phyloP scores from a whole-genome alignment of 2,888 invertebrate species.

The Dasypogon diadema region DNA sequence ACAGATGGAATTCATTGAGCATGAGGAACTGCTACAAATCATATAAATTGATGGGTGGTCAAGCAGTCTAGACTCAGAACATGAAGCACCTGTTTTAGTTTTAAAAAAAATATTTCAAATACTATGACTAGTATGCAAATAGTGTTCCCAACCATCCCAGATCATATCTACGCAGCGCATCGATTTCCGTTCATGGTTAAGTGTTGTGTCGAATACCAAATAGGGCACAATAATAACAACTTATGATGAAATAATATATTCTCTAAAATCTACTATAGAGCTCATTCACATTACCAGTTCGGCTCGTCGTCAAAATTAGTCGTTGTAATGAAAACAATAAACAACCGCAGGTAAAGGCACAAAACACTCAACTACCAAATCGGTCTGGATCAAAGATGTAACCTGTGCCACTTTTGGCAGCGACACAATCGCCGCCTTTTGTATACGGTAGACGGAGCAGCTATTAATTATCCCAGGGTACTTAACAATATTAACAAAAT shows the following conservation, averaged over 20 bases:
- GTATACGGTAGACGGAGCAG: background rate
- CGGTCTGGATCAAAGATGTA: background rate
- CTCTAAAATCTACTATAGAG: background rate
- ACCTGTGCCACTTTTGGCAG: slow-evolving; percentile 1
- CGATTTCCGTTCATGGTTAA: slow-evolving; percentile 10
- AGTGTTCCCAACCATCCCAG: no score
- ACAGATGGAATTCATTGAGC: no score
- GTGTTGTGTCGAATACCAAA: slow-evolving; percentile 14
- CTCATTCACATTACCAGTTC: background rate
- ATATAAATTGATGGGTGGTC: no score
- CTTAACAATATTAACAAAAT: slow-evolving; percentile 31
- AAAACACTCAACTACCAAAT: slow-evolving; percentile 4
- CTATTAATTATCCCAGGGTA: slow-evolving; percentile 12
- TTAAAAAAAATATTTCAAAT: no score
- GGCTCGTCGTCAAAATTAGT: background rate
- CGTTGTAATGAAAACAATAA: slow-evolving; percentile 23
- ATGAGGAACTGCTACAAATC: no score
- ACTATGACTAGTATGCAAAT: no score
- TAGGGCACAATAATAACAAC: background rate
- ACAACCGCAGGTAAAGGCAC: background rate
- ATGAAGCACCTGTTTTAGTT: no score
- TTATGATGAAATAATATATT: background rate
- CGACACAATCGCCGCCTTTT: background rate
- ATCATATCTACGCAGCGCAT: no score
- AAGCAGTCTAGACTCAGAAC: no score